phyloP scores from a whole-genome alignment of 2,888 invertebrate species.

The Lasioglossum morio region DNA sequence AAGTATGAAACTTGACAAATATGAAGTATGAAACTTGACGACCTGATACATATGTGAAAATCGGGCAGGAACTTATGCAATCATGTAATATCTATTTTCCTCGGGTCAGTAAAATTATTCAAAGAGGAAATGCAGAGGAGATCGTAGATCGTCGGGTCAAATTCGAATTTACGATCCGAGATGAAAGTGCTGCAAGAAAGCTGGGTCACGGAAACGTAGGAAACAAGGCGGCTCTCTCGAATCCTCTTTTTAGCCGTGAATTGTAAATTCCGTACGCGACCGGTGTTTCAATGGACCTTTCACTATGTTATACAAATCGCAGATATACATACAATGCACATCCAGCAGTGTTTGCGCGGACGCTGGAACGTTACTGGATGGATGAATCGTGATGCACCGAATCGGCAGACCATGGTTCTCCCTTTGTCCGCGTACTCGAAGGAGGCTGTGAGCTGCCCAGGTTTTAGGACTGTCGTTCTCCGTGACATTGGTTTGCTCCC shows the following conservation, averaged over 20 bases:
- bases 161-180: not conserved
- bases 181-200: not conserved
- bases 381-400: conserved; percentile 93
- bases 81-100: too few species aligned
- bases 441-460: conserved; percentile 94
- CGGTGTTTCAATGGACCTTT: conserved; percentile 9
- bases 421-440: conserved; percentile 92
- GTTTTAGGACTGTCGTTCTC: conserved; percentile 94
- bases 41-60: too few species aligned
- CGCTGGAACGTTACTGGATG: conserved; percentile 90
- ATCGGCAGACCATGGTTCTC: conserved; percentile 92
- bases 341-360: conserved; percentile 93
- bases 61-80: too few species aligned
- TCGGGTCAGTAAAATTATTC: too few species aligned
- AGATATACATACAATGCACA: conserved; percentile 91
- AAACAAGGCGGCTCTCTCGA: not conserved
- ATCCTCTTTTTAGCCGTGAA: conserved; percentile 5
- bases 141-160: not conserved
- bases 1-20: too few species aligned
- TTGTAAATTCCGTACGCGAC: not conserved
- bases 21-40: too few species aligned
- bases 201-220: not conserved
- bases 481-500: conserved; percentile 91
- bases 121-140: not conserved
- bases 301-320: conserved; percentile 12